Base-by-base conservation (phyloP, 2,888 invertebrate species). In the Merodon equestris region DNA sequence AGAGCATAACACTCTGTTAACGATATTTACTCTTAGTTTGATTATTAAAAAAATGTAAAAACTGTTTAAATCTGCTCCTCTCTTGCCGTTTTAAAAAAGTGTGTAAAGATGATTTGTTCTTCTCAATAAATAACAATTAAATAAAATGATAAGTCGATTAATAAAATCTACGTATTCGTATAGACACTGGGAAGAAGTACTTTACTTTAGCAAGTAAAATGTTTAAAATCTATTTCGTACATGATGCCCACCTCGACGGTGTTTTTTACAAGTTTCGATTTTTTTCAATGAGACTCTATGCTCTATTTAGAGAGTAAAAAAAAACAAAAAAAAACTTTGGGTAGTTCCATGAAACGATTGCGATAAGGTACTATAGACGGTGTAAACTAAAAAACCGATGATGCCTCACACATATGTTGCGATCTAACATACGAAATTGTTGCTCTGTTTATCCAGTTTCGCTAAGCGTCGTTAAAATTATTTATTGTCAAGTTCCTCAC, bases 401-500 rank as follows among this genome's bases (percentile, higher is more conserved):
- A 27, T 27, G 27, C 27, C 3, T 27, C 27, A n/a, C n/a, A n/a
- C n/a, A n/a, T n/a, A 45, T 60, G 40, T 19, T 75, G 38, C 36
- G 40, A n/a, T 10, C n/a, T 63, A 15, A n/a, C 63, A 58, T 42
- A 38, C 50, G 40, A 40, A 40, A 5, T 40, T 40, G 3, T 40
- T 53, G 14, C 27, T 12, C 27, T 75, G 58, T 45, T 66, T 67
- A 57, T 17, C 67, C 27, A 67, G 73, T 73, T 73, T 73, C 54
- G 73, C 73, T 73, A 61, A 77, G 77, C 63, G 67, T 77, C 53
- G 54, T 74, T 79, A 79, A 79, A 74, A 42, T 74, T 73, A 79
- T 58, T 79, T 79, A 79, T 79, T 79, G 79, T 79, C 79, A 54
- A 79, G 79, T 79, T 79, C 64, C 63, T 60, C 57, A 70, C 68